Conservation (phyloP, 2,888 invertebrate genomes). For the Ormyrus labotus region DNA sequence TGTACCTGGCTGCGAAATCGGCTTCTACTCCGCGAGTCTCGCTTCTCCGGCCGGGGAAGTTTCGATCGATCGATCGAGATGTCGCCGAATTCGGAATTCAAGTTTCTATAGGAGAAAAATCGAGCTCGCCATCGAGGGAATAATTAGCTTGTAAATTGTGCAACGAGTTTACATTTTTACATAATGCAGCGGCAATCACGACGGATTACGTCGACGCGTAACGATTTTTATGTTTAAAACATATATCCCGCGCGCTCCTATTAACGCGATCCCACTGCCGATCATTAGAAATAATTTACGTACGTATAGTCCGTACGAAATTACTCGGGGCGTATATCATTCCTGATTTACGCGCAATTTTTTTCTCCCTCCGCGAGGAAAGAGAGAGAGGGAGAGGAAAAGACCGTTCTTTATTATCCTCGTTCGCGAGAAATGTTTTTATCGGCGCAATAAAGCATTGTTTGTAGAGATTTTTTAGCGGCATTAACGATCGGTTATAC, state of each 20-base stretch:
- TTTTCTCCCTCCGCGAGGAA: constrained; percentile 10
- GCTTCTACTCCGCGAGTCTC: not conserved
- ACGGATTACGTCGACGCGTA: too few relatives aligned
- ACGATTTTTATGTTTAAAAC: too few relatives aligned
- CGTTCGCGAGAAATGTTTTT: constrained; percentile 54
- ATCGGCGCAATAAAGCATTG: constrained; percentile 51
- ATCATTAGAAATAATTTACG: constrained; percentile 51
- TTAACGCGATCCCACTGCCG: not conserved
- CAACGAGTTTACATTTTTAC: too few relatives aligned
- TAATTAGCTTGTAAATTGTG: too few relatives aligned
- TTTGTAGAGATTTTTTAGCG: constrained; percentile 45
- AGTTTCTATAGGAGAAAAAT: too few relatives aligned
- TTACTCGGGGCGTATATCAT: constrained; percentile 37
- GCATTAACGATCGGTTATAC: constrained; percentile 52
- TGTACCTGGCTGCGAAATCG: constrained; percentile 43
- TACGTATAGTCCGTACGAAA: constrained; percentile 13
- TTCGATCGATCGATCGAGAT: too few relatives aligned
- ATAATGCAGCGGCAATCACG: too few relatives aligned
- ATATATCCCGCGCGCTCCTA: too few relatives aligned
- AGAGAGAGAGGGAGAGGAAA: not conserved
- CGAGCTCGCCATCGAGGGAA: too few relatives aligned
- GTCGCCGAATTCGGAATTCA: too few relatives aligned
- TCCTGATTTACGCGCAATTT: constrained; percentile 47
- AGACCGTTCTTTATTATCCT: constrained; percentile 43
- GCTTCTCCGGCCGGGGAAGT: not conserved